Conservation (phyloP, 2,113 vertebrate genomes). For the Sylvilagus bachmani region DNA sequence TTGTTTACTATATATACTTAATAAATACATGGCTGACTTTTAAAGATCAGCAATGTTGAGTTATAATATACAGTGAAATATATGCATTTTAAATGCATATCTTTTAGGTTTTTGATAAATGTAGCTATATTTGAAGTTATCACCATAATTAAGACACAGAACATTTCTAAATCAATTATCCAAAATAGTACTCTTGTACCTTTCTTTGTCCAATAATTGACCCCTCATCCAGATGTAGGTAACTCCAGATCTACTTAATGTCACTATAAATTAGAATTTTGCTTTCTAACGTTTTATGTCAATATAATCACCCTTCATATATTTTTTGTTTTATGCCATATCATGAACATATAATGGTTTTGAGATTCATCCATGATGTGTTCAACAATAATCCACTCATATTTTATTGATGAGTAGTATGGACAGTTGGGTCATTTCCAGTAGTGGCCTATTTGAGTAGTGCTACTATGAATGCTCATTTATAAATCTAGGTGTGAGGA, state of each 20-base stretch:
- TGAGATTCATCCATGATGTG: background rate
- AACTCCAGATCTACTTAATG: background rate
- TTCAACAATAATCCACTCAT: background rate
- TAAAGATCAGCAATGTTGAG: background rate
- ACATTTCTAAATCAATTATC: background rate
- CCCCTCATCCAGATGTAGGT: background rate
- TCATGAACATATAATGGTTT: background rate
- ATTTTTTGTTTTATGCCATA: background rate
- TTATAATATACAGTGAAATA: background rate
- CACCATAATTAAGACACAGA: background rate
- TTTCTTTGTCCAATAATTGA: background rate
- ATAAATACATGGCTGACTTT: background rate
- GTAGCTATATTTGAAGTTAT: background rate
- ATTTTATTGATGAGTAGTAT: background rate
- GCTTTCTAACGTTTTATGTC: background rate
- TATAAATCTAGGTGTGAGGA: background rate
- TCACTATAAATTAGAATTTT: background rate
- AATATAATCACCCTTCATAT: background rate
- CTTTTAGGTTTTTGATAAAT: background rate
- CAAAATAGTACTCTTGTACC: background rate
- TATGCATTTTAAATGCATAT: background rate
- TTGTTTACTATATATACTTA: conserved; percentile 12
- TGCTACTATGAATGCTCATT: background rate
- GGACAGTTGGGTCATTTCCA: background rate
- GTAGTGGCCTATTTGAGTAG: background rate